phyloP scores from a whole-genome alignment of 1,140 invertebrate genomes.

The Drosophila equinoxialis region DNA sequence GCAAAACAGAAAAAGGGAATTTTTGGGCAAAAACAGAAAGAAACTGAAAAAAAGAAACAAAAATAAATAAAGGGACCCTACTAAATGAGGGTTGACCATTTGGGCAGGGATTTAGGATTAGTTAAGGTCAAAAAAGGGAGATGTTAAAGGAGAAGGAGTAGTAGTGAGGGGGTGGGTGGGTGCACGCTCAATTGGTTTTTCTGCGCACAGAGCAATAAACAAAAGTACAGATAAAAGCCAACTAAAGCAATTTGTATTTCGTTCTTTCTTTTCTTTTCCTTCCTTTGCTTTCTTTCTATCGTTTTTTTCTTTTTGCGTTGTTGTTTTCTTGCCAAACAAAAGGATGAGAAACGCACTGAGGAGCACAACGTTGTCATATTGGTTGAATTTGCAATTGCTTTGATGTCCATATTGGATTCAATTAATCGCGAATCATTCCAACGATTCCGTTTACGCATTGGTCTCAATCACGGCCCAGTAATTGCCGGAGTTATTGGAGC shows the following conservation, averaged over 20 bases:
- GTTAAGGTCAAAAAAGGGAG: slow-evolving; percentile 29
- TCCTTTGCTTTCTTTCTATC: not conserved
- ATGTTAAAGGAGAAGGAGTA: not conserved
- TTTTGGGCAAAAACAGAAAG: slow-evolving; percentile 57
- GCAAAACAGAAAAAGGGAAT: slow-evolving; percentile 45
- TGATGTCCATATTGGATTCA: slow-evolving; percentile 96
- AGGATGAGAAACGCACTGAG: slow-evolving; percentile 90
- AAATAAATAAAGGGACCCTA: slow-evolving; percentile 49
- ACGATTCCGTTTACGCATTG: slow-evolving; percentile 95
- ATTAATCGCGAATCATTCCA: slow-evolving; percentile 99
- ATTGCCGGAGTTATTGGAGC: slow-evolving; percentile 97
- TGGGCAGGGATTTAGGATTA: slow-evolving; percentile 55
- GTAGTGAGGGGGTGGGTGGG: not conserved
- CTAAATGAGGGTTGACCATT: slow-evolving; percentile 61
- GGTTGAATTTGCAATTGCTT: slow-evolving; percentile 96
- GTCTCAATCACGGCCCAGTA: slow-evolving; percentile 96
- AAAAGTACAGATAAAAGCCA: slow-evolving; percentile 53
- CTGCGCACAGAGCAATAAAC: slow-evolving; percentile 41
- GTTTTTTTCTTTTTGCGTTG: not conserved
- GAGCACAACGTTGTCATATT: slow-evolving; percentile 94
- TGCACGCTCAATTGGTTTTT: slow-evolving; percentile 61
- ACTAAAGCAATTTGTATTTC: slow-evolving; percentile 48
- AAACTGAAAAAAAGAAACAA: not conserved
- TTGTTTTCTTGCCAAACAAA: slow-evolving; percentile 15
- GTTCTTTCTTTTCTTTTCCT: slow-evolving; percentile 5